Base-by-base conservation (phyloP, 2,113 vertebrate species). In the Alouatta palliata region DNA sequence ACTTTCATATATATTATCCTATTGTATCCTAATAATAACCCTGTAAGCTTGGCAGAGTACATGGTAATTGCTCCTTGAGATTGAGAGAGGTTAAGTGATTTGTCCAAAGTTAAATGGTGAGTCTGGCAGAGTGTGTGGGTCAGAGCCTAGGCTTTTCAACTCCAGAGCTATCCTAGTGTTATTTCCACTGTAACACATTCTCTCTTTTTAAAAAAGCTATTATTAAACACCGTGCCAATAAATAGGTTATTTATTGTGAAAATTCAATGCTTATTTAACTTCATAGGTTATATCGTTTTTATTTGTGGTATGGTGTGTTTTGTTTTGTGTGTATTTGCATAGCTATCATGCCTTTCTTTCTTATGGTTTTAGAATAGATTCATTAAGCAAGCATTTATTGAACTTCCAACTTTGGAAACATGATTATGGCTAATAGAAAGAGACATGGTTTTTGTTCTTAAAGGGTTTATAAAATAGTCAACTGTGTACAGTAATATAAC, bases 21-120 rank as follows among this genome's bases (percentile, higher is more conserved):
- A 64, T 96, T 91, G 85, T 94, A 88, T 89, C 35, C 40, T 94
- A 93, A 79, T 85, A 90, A 94, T 92, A 94, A 86, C 81, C 37
- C 52, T 91, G 83, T 93, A 73, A 91, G 37, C 27, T 91, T 95
- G 75, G 68, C 79, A 97, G 86, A 76, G 30, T 61, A 79, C 47
- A 79, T 83, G 82, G 82, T 95, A 96, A 97, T 96, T 96, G 68
- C 47, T 82, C n/a, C 12, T 86, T 87, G 68, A 96, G 92, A 43
- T 86, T 97, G 61, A 93, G 40, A 94, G 32, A 91, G 82, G 52
- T 96, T 96, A 94, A 86, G 19, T 91, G 82, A 93, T 91, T 93
- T 93, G 47, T 58, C n/a, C 25, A 10, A 82, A 76, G 66, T 93
- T 86, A 90, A 96, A 87, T 92, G 88, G 25, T 13, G n/a, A 71